A percentile compares a stretch with the other conserved stretches of the same genome.
phyloP scores from a whole-genome alignment of 2,888 invertebrate species.

The Ametastegia equiseti region DNA sequence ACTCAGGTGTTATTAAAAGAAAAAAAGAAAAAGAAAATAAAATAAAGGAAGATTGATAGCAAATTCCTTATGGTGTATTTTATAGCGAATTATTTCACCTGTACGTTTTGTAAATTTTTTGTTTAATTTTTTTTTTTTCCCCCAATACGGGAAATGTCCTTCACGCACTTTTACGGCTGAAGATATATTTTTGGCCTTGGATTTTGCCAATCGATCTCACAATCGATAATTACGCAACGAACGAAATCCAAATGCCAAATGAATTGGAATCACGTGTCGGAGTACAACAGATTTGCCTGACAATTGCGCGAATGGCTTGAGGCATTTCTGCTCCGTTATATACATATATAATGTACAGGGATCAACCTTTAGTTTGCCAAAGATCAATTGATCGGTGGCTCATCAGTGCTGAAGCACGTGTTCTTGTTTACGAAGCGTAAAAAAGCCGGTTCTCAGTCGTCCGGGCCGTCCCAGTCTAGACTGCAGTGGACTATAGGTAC shows the following conservation, averaged over 20 bases:
- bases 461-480: background rate
- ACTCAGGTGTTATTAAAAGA: no score
- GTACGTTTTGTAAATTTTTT: background rate
- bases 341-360: no score
- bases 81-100: background rate
- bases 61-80: background rate
- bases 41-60: no score
- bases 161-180: background rate
- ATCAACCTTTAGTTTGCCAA: background rate
- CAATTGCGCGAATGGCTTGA: background rate
- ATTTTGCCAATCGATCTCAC: background rate
- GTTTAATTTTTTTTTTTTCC: background rate
- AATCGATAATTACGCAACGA: background rate
- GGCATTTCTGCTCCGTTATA: background rate
- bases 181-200: background rate
- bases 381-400: background rate
- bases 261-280: background rate
- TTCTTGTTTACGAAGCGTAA: conserved; percentile 32
- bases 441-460: conserved; percentile 4
- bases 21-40: no score
- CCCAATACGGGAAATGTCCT: background rate
- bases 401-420: conserved; percentile 16
- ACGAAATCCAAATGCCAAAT: background rate
- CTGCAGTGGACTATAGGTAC: no score
- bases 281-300: background rate